phyloP scores from a whole-genome alignment of 2,113 vertebrate species.

The Lota lota region DNA sequence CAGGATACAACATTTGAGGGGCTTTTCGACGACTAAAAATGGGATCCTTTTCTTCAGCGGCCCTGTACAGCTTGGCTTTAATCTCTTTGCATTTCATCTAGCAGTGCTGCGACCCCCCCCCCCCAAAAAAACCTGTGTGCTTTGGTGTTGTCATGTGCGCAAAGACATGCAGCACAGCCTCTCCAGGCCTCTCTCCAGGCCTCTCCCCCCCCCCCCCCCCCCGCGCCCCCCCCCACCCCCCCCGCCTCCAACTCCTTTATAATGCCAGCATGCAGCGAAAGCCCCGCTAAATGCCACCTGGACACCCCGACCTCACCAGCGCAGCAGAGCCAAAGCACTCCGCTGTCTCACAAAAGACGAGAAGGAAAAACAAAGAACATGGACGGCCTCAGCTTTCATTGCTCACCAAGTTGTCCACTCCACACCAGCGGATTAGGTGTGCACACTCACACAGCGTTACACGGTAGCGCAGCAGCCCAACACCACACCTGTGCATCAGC shows the following conservation, averaged over 20 bases:
- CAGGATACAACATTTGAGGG: not conserved
- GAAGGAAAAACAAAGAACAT: not conserved
- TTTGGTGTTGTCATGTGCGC: not conserved
- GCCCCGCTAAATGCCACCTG: conserved; percentile 58
- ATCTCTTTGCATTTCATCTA: not conserved
- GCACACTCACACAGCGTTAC: conserved; percentile 36
- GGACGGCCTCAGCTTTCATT: conserved; percentile 36
- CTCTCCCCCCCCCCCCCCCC: not conserved
- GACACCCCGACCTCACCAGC: conserved; percentile 41
- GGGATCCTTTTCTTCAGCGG: not conserved
- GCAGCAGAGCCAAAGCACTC: conserved; percentile 41
- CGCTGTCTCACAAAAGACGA: conserved; percentile 56
- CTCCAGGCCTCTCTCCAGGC: not conserved
- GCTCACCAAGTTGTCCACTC: conserved; percentile 39
- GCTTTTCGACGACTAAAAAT: not conserved
- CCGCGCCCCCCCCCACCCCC: not conserved
- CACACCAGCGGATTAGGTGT: conserved; percentile 53
- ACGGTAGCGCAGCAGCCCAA: conserved; percentile 19
- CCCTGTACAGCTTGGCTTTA: not conserved
- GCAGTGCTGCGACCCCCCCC: not conserved
- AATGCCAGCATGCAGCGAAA: conserved; percentile 6
- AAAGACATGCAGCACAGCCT: not conserved
- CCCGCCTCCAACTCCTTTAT: conserved; percentile 17
- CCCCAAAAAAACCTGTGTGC: no score
- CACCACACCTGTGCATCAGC: not conserved